These are phyloP conservation scores for Asarcornis scutulata DNA, from an alignment of 2,113 vertebrate species.

Conservation along the genomic window DNA sequence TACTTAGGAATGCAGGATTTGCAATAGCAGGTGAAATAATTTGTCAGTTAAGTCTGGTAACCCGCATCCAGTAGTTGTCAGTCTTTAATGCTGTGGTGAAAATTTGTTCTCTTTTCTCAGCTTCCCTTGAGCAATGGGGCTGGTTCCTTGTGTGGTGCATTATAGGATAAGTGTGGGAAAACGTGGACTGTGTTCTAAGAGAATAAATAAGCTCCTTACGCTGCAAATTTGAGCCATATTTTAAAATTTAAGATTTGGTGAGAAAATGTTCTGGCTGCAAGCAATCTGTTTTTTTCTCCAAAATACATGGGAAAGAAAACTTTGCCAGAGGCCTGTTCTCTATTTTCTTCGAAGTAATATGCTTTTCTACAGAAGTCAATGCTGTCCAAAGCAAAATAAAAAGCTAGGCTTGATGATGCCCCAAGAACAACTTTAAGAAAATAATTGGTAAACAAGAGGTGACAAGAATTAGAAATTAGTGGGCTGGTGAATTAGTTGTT, in stretches of 20 bases:
- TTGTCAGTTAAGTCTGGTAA: constrained; percentile 40
- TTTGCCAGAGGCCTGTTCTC: neutral
- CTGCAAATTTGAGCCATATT: neutral
- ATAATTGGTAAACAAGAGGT: neutral
- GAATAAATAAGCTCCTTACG: neutral
- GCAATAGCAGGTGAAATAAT: constrained; percentile 36
- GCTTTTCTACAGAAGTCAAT: neutral
- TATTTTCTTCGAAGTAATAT: neutral
- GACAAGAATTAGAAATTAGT: neutral
- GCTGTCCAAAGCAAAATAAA: neutral
- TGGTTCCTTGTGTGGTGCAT: neutral
- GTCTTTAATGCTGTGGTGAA: neutral
- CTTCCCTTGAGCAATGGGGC: neutral
- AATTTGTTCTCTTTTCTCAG: neutral
- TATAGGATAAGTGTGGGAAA: neutral
- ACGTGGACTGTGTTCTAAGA: neutral
- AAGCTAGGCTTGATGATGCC: neutral
- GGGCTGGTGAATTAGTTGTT: neutral
- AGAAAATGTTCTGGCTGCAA: neutral
- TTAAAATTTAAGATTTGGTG: neutral
- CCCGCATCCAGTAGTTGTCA: neutral
- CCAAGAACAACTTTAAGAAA: neutral
- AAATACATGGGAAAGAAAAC: neutral
- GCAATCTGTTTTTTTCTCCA: neutral
- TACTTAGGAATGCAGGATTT: constrained; percentile 37